A percentile compares a stretch with the other conserved stretches of the same genome.
phyloP scores from a whole-genome alignment of 2,113 vertebrate species.

The Amphiprion ocellaris region DNA sequence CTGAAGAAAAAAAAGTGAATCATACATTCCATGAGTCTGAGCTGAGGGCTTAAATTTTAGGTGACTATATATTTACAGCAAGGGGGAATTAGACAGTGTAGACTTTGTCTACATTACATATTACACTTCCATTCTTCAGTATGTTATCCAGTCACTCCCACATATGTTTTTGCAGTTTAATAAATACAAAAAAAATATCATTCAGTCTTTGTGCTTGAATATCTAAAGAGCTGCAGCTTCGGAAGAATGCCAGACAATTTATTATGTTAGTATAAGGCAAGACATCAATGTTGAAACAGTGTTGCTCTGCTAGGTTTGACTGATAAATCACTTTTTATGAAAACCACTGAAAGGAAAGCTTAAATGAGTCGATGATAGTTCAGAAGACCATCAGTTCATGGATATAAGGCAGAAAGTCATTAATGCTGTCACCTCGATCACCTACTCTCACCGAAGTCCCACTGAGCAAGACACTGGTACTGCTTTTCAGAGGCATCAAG shows the following conservation, averaged over 20 bases:
- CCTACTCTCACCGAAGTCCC: not conserved
- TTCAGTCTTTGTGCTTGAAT: conserved; percentile 51
- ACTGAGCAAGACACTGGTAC: not conserved
- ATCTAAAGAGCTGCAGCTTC: not conserved
- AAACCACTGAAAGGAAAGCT: not conserved
- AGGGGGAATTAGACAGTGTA: not conserved
- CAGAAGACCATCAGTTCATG: not conserved
- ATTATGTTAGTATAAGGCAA: conserved; percentile 29
- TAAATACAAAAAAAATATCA: conserved; percentile 28
- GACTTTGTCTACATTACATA: not conserved
- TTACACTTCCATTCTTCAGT: not conserved
- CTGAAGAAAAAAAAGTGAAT: not conserved
- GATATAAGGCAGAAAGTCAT: conserved; percentile 17
- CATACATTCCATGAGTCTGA: conserved; percentile 51
- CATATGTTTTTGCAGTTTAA: conserved; percentile 10
- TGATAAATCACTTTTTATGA: not conserved
- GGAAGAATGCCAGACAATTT: not conserved
- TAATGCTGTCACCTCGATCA: not conserved
- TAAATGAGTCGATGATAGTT: too few species aligned
- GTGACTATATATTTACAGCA: conserved; percentile 19
- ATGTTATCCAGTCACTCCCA: conserved; percentile 23
- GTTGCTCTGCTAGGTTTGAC: not conserved
- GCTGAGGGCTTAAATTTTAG: not conserved
- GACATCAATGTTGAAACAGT: conserved; percentile 7
- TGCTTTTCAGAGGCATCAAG: not conserved